Conservation (phyloP, 2,888 invertebrate species). For the Quadriops clusia region DNA sequence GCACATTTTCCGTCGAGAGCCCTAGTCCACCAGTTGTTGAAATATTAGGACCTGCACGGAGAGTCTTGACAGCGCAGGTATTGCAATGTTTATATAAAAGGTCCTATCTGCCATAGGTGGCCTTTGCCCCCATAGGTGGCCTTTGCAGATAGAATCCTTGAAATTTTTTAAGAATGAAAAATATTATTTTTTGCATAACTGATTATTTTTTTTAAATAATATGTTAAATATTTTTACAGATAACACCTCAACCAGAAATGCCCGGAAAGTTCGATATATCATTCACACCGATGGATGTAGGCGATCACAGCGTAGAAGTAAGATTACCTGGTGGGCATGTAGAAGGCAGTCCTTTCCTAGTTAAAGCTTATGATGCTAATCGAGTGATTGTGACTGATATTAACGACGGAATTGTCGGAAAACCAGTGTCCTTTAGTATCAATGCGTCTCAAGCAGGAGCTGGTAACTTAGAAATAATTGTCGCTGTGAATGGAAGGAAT, state of each 20-base stretch:
- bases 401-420: slow-evolving; percentile 78
- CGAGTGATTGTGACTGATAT: slow-evolving; percentile 93
- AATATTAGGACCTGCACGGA: slow-evolving; percentile 62
- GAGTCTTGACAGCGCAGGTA: slow-evolving; percentile 56
- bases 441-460: slow-evolving; percentile 74
- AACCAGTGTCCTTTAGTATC: slow-evolving; percentile 90
- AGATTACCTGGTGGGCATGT: slow-evolving; percentile 63
- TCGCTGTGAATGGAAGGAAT: slow-evolving; percentile 90
- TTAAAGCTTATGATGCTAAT: slow-evolving; percentile 91
- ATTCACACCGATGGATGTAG: slow-evolving; percentile 81
- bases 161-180: too few species aligned
- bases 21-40: slow-evolving; percentile 72
- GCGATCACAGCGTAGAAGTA: slow-evolving; percentile 87
- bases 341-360: slow-evolving; percentile 88
- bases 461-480: slow-evolving; percentile 94
- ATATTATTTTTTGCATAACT: too few species aligned
- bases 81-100: too few species aligned
- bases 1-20: slow-evolving; percentile 79
- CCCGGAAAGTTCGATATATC: slow-evolving; percentile 36
- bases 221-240: slow-evolving; percentile 23
- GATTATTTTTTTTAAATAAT: too few species aligned
- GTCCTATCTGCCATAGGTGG: too few species aligned
- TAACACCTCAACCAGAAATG: slow-evolving; percentile 35
- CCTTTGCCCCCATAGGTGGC: too few species aligned
- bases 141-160: too few species aligned